These are phyloP conservation scores for Sarcophilus harrisii DNA, from an alignment of 2,797 vertebrate species.

Conservation along the genomic window DNA sequence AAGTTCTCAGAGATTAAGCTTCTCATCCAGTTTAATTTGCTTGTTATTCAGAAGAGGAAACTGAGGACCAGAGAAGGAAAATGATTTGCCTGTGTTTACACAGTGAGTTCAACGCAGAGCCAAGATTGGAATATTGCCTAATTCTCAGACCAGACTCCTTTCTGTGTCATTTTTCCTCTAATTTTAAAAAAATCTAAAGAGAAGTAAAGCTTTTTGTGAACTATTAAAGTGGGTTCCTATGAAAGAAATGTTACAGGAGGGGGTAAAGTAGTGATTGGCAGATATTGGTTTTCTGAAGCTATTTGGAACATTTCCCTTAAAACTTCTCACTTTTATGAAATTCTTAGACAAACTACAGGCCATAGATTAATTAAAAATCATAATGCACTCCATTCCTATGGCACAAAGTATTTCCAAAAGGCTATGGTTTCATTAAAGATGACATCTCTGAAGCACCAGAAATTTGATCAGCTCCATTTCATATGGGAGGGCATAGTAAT, in stretches of 20 bases:
- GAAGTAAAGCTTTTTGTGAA: slow-evolving; percentile 30
- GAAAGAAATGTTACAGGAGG: slow-evolving; percentile 20
- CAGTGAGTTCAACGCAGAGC: not conserved
- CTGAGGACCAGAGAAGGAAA: not conserved
- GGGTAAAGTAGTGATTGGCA: not conserved
- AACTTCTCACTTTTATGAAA: slow-evolving; percentile 55
- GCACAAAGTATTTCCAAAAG: slow-evolving; percentile 73
- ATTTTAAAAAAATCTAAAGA: slow-evolving; percentile 28
- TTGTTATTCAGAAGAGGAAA: not conserved
- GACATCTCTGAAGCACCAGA: slow-evolving; percentile 45
- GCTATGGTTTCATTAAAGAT: slow-evolving; percentile 57
- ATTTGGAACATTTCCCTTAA: slow-evolving; percentile 69
- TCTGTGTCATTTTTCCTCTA: not conserved
- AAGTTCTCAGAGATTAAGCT: not conserved
- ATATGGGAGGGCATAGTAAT: not conserved
- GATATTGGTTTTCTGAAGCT: slow-evolving; percentile 48
- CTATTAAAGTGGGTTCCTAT: not conserved
- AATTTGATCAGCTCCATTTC: slow-evolving; percentile 36
- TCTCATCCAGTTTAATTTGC: not conserved
- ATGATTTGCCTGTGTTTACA: not conserved
- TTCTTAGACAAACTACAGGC: slow-evolving; percentile 42
- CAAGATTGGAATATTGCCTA: not conserved
- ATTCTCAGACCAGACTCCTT: not conserved
- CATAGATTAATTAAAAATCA: slow-evolving; percentile 56
- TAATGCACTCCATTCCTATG: slow-evolving; percentile 51